These are phyloP conservation scores for Lasioglossum lativentre DNA, from an alignment of 2,888 invertebrate genomes.

Conservation along the genomic window DNA sequence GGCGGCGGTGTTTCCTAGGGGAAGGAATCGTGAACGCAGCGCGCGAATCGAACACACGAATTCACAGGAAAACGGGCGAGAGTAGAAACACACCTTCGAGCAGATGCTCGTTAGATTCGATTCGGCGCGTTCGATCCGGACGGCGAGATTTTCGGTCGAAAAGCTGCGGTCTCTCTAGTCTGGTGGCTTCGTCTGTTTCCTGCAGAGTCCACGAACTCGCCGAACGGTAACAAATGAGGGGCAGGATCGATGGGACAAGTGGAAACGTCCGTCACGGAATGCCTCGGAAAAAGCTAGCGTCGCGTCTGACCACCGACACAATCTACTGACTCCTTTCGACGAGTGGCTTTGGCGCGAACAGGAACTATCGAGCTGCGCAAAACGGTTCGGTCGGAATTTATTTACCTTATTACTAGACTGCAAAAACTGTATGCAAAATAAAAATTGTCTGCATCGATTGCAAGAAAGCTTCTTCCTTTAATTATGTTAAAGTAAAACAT, in stretches of 20 bases:
- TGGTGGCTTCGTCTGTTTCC: not conserved
- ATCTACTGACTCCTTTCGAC: not conserved
- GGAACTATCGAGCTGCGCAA: not conserved
- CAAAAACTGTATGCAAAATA: not conserved
- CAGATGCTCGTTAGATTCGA: constrained; percentile 55
- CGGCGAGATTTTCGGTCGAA: constrained; percentile 36
- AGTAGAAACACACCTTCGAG: not conserved
- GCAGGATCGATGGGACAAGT: constrained; percentile 8
- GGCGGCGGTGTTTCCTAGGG: constrained; percentile 4
- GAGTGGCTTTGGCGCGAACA: not conserved
- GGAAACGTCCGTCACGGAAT: constrained; percentile 1
- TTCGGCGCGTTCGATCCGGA: constrained; percentile 10
- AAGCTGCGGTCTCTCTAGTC: constrained; percentile 6
- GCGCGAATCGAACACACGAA: constrained; percentile 7
- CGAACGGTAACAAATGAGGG: constrained; percentile 10
- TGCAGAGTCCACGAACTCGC: not conserved
- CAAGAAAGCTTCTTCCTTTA: not conserved
- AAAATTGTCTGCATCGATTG: not conserved
- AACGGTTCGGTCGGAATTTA: not conserved
- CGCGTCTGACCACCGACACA: not conserved
- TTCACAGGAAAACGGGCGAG: not conserved
- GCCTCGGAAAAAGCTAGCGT: not conserved
- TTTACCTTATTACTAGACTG: not conserved
- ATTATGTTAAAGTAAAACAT: too few relatives aligned
- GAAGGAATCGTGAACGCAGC: not conserved